Evolutionary conservation across 2,113 vertebrate species (phyloP).

Genomic region (Xiphophorus couchianus): DNA sequence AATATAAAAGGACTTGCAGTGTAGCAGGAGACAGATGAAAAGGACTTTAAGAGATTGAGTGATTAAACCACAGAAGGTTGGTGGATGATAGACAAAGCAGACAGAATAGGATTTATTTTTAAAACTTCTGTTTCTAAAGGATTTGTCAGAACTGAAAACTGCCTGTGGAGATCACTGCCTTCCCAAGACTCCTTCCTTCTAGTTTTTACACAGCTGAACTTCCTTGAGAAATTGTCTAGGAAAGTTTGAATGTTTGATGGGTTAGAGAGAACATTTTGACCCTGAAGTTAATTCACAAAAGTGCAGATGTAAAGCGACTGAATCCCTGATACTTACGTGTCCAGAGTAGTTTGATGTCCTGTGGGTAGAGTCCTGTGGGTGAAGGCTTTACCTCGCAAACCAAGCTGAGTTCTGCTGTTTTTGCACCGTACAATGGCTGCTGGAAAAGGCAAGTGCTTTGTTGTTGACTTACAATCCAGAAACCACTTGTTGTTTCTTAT

Average conservation of each 20-base stretch:
- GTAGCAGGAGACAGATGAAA: conserved; percentile 21
- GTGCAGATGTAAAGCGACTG: too few relatives aligned
- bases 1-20: conserved; percentile 22
- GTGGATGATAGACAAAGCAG: neutral
- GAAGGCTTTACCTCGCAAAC: neutral
- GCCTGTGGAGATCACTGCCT: neutral
- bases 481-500: too few relatives aligned
- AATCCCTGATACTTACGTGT: neutral
- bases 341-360: neutral
- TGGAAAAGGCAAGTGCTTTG: too few relatives aligned
- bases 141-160: neutral
- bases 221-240: too few relatives aligned
- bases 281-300: too few relatives aligned
- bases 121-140: neutral
- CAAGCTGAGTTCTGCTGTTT: neutral
- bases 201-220: too few relatives aligned
- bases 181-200: neutral
- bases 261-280: neutral
- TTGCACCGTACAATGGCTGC: too few relatives aligned
- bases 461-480: too few relatives aligned
- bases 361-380: neutral
- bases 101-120: neutral
- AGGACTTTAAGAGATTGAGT: conserved; percentile 13
- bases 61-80: neutral
- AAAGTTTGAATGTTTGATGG: neutral